Base-by-base conservation (phyloP, 1,140 invertebrate species). In the Achroia grisella region DNA sequence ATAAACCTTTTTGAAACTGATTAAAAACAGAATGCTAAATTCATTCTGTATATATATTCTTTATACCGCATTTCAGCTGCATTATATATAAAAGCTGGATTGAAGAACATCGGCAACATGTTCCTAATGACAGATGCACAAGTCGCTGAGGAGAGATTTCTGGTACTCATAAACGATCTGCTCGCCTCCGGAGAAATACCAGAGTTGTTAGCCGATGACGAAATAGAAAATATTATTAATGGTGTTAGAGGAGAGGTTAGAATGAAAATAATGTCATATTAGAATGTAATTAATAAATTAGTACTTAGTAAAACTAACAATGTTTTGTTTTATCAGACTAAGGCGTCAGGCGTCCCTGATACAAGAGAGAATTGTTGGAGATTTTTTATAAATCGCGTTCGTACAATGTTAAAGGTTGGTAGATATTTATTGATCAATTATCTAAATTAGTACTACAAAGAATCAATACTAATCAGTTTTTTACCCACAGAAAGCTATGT, bases 61-160 rank as follows among this genome's bases (percentile, higher is more conserved):
- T 39, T 30, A n/a, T n/a, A n/a, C n/a, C n/a, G n/a, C n/a, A 28
- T 42, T 53, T 42, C 43, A 87, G 91, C 93, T 8, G 73, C 70
- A n/a, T 85, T 98, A 1, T 98, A 98, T 70, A 72, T 94, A 11
- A 98, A 97, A 84, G 90, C 94, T 3, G 97, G 96, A 0, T 67
- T 97, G 11, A 98, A 98, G 81, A 93, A 91, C 67, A 89, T 97
- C 0, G 94, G 95, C 1, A 93, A 91, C 13, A 92, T 96, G 36
- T 98, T 98, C 73, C 73, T 98, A 3, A 96, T 98, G 93, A 97
- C 95, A 0, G 97, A 98, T 79, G 94, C 95, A 0, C 96, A 98
- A 82, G 93, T 95, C 0, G 91, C 94, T 0, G 94, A 98, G 45
- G 97, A 99, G 76, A 89, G 90, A 48, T 98, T 97, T 76, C 84